Evolutionary conservation across 2,888 invertebrate genomes (phyloP).

Genomic region (Drosophila sordidula): DNA sequence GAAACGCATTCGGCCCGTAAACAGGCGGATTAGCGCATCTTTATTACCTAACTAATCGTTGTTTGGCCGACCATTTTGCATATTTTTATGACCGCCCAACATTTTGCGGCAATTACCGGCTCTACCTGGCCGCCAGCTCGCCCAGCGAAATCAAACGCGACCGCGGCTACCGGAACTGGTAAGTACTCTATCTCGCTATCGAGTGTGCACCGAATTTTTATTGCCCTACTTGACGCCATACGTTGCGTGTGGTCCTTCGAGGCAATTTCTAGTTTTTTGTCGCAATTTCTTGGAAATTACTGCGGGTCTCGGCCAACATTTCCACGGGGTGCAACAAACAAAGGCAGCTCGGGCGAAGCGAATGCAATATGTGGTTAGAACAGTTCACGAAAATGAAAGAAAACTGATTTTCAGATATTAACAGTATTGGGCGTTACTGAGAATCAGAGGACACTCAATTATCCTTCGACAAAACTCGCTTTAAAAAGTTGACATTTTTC

Average conservation of each 20-base stretch:
- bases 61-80: constrained; percentile 25
- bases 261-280: not conserved
- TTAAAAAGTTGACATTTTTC: too few species aligned
- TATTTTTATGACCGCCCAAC: constrained; percentile 50
- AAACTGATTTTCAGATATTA: not conserved
- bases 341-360: not conserved
- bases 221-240: constrained; percentile 62
- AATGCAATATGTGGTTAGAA: constrained; percentile 3
- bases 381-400: not conserved
- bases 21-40: constrained; percentile 62
- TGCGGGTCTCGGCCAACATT: not conserved
- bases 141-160: constrained; percentile 27
- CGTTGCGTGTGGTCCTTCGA: constrained; percentile 46
- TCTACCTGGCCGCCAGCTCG: constrained; percentile 1
- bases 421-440: too few species aligned
- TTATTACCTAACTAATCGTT: constrained; percentile 56
- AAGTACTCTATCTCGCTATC: constrained; percentile 20
- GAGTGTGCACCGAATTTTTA: constrained; percentile 35
- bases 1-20: constrained; percentile 25
- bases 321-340: not conserved
- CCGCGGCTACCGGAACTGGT: constrained; percentile 66
- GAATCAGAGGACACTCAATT: too few species aligned
- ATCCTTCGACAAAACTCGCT: too few species aligned
- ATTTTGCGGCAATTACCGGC: constrained; percentile 18
- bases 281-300: constrained; percentile 45